Percentiles rank a stretch among this genome's conserved stretches.
These are phyloP conservation scores for Microctonus hyperodae DNA, from an alignment of 2,888 invertebrate genomes.

Conservation along the genomic window DNA sequence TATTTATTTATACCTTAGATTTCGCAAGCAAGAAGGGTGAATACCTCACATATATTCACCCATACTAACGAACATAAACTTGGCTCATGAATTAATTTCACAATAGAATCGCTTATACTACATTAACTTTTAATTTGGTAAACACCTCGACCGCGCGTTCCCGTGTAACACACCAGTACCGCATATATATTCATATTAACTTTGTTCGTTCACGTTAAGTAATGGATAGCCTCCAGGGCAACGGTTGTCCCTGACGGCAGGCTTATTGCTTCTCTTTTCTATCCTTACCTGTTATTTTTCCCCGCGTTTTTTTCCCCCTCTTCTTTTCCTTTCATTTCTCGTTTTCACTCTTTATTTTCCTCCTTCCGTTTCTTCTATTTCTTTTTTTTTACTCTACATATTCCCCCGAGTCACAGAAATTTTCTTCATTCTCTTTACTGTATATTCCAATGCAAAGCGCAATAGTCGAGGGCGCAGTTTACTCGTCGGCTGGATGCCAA, in stretches of 20 bases:
- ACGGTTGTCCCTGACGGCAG: constrained; percentile 45
- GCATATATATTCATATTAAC: constrained; percentile 44
- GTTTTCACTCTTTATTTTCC: neutral
- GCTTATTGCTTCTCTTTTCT: constrained; percentile 41
- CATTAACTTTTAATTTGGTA: constrained; percentile 47
- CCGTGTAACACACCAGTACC: constrained; percentile 9
- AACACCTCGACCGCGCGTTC: constrained; percentile 34
- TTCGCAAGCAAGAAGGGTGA: neutral
- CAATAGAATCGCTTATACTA: constrained; percentile 46
- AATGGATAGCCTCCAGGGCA: constrained; percentile 43
- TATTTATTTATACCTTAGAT: too few species aligned
- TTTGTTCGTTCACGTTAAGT: constrained; percentile 43
- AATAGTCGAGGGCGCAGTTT: neutral
- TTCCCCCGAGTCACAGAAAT: constrained; percentile 20
- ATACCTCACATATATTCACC: neutral
- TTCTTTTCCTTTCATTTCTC: neutral
- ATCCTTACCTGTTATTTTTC: constrained; percentile 34
- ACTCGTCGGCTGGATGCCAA: constrained; percentile 24
- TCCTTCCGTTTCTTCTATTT: constrained; percentile 7
- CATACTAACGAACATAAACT: constrained; percentile 29
- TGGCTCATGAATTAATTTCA: constrained; percentile 46
- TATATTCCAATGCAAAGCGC: neutral
- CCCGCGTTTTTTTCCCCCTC: constrained; percentile 22
- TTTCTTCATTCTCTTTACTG: neutral
- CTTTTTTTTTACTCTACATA: constrained; percentile 1